A percentile compares a stretch with the other conserved stretches of the same genome.
Conservation (phyloP, 1,140 invertebrate species). For the Philopotamus ludificatus region DNA sequence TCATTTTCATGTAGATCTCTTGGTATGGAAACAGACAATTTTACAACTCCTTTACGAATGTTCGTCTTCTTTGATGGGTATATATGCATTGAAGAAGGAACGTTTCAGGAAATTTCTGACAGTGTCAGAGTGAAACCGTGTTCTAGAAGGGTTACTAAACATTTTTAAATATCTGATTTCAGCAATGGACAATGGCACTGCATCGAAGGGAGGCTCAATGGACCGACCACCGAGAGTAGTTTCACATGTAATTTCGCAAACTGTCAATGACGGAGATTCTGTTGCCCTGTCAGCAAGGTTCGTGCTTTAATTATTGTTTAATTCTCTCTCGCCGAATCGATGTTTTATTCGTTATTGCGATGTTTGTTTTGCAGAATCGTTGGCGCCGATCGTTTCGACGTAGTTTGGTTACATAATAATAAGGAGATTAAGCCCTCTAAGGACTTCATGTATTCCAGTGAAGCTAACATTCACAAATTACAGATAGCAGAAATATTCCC, state of each 20-base stretch:
- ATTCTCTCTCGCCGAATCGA: background rate
- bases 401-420: slow-evolving; percentile 94
- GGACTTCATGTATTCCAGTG: slow-evolving; percentile 90
- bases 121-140: background rate
- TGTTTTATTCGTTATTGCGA: background rate
- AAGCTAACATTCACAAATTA: slow-evolving; percentile 88
- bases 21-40: too few species aligned
- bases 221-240: slow-evolving; percentile 82
- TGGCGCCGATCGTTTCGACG: slow-evolving; percentile 85
- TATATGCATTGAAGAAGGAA: too few species aligned
- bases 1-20: too few species aligned
- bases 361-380: slow-evolving; percentile 62
- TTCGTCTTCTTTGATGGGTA: too few species aligned
- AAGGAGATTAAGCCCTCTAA: slow-evolving; percentile 95
- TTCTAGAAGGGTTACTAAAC: background rate
- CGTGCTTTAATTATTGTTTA: background rate
- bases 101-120: too few species aligned
- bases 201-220: slow-evolving; percentile 37
- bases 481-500: slow-evolving; percentile 93
- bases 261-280: slow-evolving; percentile 83
- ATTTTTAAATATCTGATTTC: slow-evolving; percentile 42
- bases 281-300: slow-evolving; percentile 75
- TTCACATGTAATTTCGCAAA: slow-evolving; percentile 75
- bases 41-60: too few species aligned
- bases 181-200: slow-evolving; percentile 64